These are phyloP conservation scores for Scopus umbretta DNA, from an alignment of 2,113 vertebrate species.

Conservation along the genomic window DNA sequence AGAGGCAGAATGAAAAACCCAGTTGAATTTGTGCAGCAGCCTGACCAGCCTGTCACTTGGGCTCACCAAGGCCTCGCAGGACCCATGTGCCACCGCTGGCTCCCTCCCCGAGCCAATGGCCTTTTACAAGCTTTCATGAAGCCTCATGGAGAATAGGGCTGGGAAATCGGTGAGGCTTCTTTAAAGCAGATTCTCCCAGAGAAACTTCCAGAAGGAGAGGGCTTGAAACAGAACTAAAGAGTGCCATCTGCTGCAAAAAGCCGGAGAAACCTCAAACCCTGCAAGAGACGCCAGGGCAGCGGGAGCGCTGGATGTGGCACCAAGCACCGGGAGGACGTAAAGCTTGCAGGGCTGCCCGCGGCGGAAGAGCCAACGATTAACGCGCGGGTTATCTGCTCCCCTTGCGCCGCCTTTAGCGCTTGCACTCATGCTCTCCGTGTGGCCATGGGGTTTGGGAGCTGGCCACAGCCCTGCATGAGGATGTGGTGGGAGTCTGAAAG, in stretches of 20 bases:
- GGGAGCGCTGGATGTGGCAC: not conserved
- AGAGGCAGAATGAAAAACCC: not conserved
- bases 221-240: slow-evolving; percentile 80
- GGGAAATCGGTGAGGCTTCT: slow-evolving; percentile 41
- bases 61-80: not conserved
- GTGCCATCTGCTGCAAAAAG: slow-evolving; percentile 81
- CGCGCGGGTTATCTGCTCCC: accelerated
- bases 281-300: slow-evolving; percentile 26
- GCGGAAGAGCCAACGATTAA: not conserved
- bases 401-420: accelerated
- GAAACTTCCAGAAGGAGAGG: slow-evolving; percentile 82
- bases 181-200: slow-evolving; percentile 68
- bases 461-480: accelerated
- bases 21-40: not conserved
- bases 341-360: accelerated
- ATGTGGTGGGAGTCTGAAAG: not conserved
- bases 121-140: slow-evolving; percentile 27
- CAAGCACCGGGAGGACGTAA: not conserved
- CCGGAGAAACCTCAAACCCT: slow-evolving; percentile 13
- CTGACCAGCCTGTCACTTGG: not conserved
- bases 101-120: not conserved
- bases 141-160: slow-evolving; percentile 53
- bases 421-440: accelerated
- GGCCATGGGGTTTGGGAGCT: accelerated
- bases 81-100: not conserved